Evolutionary conservation across 2,113 vertebrate species (phyloP), one percentile per base, ranked within the genome.

Genomic region (Petromus typicus): DNA sequence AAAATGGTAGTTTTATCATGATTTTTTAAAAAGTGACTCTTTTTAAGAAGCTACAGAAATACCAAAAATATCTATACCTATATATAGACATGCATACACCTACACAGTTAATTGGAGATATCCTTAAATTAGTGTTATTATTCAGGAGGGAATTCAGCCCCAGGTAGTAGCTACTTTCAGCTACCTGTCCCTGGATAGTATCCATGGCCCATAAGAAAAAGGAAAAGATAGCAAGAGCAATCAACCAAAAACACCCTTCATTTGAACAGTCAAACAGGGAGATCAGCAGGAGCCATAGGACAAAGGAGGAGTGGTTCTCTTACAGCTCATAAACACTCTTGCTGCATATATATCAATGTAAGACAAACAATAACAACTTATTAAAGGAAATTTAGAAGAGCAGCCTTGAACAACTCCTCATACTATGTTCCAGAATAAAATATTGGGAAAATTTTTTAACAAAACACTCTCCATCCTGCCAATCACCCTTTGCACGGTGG

Each of bases 261-360:
- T 94, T 63, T 93, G 32, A 88, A 75, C 13, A 82, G 43, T 90
- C 56, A 90, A 32, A 90, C 34, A 59, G 80, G 56, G 25, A 78
- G 16, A 34, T 85, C 69, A 94, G 10, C 66, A 81, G 2, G 64
- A 23, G 14, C 32, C 63, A 23, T 30, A 18, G 8, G 32, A 75
- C 45, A 71, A 86, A 86, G n/a, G 8, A 79, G 54, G 7, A 93
- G 9, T 12, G 27, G 67, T 82, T 37, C 20, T 94, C 56, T 79
- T 67, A 6, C 95, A 86, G 30, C 63, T 94, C 75, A 80, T 14
- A 79, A 94, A 73, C 43, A 81, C 61, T 48, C 67, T 57, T 45
- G 78, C 56, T 69, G 57, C 91, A 83, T 43, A 81, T 87, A 75
- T 54, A 34, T 57, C 91, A 89, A 91, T 93, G 91, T 37, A 90